Evolutionary conservation across 2,113 vertebrate genomes (phyloP).

Genomic region (Tupaia tana): DNA sequence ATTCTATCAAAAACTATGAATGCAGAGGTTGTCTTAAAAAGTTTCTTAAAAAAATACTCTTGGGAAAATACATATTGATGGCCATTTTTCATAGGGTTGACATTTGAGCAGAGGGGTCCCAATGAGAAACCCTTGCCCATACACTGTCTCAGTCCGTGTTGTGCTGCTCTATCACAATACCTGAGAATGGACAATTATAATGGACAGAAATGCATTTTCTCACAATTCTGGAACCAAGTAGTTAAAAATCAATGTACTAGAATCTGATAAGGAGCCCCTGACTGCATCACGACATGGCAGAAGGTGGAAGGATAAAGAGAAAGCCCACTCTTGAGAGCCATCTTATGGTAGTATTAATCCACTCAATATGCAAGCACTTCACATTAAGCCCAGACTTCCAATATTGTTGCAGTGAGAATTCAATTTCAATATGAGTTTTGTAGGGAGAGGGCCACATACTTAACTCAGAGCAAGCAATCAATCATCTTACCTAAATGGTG

Average conservation of each 20-base stretch:
- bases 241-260: neutral
- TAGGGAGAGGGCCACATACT: neutral
- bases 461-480: neutral
- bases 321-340: neutral
- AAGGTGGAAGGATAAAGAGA: neutral
- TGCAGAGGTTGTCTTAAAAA: neutral
- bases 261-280: neutral
- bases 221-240: neutral
- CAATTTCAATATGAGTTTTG: neutral
- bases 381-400: neutral
- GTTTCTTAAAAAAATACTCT: neutral
- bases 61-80: neutral
- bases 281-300: neutral
- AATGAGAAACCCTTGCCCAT: neutral
- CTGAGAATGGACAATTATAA: neutral
- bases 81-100: neutral
- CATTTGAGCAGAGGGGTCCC: neutral
- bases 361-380: neutral
- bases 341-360: neutral
- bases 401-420: neutral
- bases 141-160: neutral
- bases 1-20: neutral
- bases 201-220: neutral
- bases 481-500: neutral
- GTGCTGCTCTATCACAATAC: neutral